Conservation (phyloP, 2,888 invertebrate species). For the Beris chalybata region DNA sequence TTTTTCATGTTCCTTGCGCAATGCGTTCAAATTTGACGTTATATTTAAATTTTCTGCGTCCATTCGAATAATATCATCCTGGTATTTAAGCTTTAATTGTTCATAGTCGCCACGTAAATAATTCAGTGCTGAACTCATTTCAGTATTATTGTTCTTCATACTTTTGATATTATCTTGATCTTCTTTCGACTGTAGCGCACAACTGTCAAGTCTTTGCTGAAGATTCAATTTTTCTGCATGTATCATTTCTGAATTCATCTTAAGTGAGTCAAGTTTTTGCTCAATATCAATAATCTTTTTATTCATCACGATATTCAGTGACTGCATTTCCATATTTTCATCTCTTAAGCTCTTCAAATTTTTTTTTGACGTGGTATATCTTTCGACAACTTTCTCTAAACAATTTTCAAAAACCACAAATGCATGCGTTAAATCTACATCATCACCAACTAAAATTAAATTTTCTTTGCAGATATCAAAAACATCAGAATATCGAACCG, state of each 20-base stretch:
- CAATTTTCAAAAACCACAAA: slow-evolving; percentile 44
- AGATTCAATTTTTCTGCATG: slow-evolving; percentile 8
- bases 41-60: slow-evolving; percentile 2
- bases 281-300: slow-evolving; percentile 11
- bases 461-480: slow-evolving; percentile 42
- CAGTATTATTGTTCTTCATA: neutral
- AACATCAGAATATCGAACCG: slow-evolving; percentile 35
- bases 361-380: slow-evolving; percentile 40
- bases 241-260: neutral
- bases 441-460: slow-evolving; percentile 35
- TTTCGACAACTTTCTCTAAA: slow-evolving; percentile 43
- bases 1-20: neutral
- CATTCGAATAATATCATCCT: neutral
- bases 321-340: slow-evolving; percentile 5
- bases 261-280: neutral
- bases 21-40: neutral
- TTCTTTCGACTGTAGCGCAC: neutral
- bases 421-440: slow-evolving; percentile 39
- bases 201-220: slow-evolving; percentile 6
- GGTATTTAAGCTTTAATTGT: neutral
- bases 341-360: slow-evolving; percentile 20
- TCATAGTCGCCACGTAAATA: slow-evolving; percentile 3
- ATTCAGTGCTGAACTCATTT: neutral
- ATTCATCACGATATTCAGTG: neutral
- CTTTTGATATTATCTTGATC: slow-evolving; percentile 13